Evolutionary conservation across 2,888 invertebrate species (phyloP), one percentile per base, ranked within the genome.

Genomic region (Pterobdella sp.): DNA sequence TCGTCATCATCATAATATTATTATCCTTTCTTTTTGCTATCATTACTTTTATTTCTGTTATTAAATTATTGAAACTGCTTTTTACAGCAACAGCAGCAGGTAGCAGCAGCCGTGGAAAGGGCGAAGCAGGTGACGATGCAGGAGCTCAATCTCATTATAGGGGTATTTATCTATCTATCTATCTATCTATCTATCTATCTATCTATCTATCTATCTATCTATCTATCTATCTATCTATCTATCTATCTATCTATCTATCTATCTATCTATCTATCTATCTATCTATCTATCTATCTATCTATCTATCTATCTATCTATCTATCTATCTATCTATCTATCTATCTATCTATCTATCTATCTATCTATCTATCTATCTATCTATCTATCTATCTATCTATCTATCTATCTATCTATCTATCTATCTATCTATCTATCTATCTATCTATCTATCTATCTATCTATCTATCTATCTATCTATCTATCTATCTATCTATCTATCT

Each of bases 81-180:
- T 2, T 22, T n/a, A 42, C 81, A 88, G 87, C 95, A 97, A 83
- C 96, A 97, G 84, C 93, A 94, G 85, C 94, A 94, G 86, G 95
- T 97, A 68, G 91, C 94, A 37, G 90, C 91, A 70, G 94, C 97
- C 26, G 92, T 97, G 68, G 97, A 98, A 81, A 87, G 95, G 83
- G 95, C 96, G 80, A 97, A 97, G 86, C 94, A 95, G 87, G 93
- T 98, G 82, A 94, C 83, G 56, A 93, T 95, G 93, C 90, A 93
- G 77, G 96, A 96, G 85, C 87, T 96, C 77, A 95, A 94, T 86
- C 90, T 94, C 80, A 94, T 96, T 80, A 94, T 95, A 82, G 94
- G 94, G 90, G 95, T 26, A 63, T n/a, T 63, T n/a, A 26, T 63
- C 31, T 10, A 14, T 63, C 31, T 14, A 7, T 26, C 26, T 26